Conservation (phyloP, 2,113 vertebrate genomes). For the Struthio camelus region DNA sequence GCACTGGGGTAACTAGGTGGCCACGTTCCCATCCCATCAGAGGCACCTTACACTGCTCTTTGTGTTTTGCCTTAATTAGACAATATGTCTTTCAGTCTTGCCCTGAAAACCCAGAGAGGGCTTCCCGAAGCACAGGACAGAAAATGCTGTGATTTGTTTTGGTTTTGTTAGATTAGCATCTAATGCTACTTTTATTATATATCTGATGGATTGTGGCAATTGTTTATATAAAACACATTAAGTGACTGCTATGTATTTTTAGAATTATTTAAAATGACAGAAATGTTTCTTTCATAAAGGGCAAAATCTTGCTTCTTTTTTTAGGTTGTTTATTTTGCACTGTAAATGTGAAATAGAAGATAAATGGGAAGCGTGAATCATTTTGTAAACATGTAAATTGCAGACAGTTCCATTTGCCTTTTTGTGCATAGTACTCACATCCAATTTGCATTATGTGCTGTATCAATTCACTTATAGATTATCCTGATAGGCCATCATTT, state of each 20-base stretch:
- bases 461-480: neutral
- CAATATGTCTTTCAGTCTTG: neutral
- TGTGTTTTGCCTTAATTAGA: neutral
- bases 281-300: neutral
- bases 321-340: neutral
- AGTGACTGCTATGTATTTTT: neutral
- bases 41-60: neutral
- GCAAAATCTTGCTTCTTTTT: neutral
- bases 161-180: neutral
- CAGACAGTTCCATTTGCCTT: neutral
- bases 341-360: neutral
- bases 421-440: neutral
- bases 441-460: neutral
- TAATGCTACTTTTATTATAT: neutral
- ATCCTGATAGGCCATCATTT: neutral
- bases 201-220: neutral
- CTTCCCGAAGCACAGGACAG: neutral
- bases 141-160: neutral
- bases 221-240: neutral
- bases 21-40: neutral
- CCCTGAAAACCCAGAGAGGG: neutral
- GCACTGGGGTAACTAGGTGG: too few relatives aligned
- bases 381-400: neutral
- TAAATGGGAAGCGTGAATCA: neutral
- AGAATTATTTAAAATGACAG: neutral